Base-by-base conservation (phyloP, 2,797 vertebrate genomes). In the Anguilla marmorata region DNA sequence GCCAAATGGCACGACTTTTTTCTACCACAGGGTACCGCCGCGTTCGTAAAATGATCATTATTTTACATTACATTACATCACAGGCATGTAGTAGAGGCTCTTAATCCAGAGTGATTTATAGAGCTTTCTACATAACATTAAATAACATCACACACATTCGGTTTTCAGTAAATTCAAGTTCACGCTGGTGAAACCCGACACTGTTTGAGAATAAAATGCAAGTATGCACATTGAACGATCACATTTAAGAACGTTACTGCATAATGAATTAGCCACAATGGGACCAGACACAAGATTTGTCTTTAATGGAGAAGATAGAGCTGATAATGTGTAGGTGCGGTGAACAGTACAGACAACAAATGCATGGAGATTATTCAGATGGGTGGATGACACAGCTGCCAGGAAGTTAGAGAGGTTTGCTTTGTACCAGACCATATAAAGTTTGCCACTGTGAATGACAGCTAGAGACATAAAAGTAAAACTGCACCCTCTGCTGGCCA, bases 401-500 rank as follows among this genome's bases (percentile, higher is more conserved):
- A 16, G 14, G 4, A 66, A 3, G 60, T n/a, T n/a, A 66, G 19
- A 24, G 24, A 66, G 4, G 60, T n/a, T 66, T n/a, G 30, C 14
- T 76, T 76, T 19, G 72, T 37, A 30, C 72, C 37, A 41, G 9
- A 76, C 3, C 12, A 8, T 27, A n/a, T 9, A n/a, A 19, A 76
- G 2, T 76, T 16, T 76, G 12, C 33, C 33, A 33, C 72, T 76
- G n/a, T n/a, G 14, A 41, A 76, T n/a, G 30, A 33, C 27, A 74
- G 27, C 27, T 27, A 33, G 30, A 74, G 66, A 69, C 37, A 37
- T 76, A 41, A 89, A 89, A 89, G 92, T 92, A 86, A 91, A 95
- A 95, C 88, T 94, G 91, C 89, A 95, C 92, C 95, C 93, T 95
- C 96, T 96, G 93, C 93, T 96, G 96, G 94, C 91, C 21, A 1